phyloP scores from a whole-genome alignment of 1,140 invertebrate species.

The Meloidogyne chitwoodi region DNA sequence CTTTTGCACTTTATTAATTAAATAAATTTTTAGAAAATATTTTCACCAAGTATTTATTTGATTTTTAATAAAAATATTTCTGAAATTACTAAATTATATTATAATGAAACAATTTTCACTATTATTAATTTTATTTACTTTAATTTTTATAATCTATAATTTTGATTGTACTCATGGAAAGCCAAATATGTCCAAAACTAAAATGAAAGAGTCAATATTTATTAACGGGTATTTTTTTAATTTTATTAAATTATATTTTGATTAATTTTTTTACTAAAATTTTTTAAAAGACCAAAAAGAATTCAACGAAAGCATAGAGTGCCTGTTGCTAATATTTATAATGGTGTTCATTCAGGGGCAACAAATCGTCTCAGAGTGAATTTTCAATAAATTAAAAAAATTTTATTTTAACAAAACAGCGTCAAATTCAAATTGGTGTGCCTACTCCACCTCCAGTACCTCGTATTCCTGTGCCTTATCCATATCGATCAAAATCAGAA shows the following conservation, averaged over 20 bases:
- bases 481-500: background rate
- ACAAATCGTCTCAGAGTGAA: background rate
- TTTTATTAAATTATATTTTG: background rate
- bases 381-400: background rate
- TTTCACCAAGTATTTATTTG: too few relatives aligned
- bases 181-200: background rate
- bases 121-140: background rate
- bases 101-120: background rate
- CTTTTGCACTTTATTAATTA: background rate
- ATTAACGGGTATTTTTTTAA: background rate
- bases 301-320: background rate
- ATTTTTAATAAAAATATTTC: background rate
- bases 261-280: background rate
- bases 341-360: background rate
- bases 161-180: background rate
- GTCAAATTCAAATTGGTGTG: conserved; percentile 3
- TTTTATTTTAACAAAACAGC: background rate
- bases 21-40: too few relatives aligned
- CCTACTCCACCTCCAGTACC: conserved; percentile 6
- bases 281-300: background rate
- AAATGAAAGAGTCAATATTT: background rate
- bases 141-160: background rate
- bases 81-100: background rate
- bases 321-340: background rate
- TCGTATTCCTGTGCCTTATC: background rate